Evolutionary conservation across 2,888 invertebrate genomes (phyloP).

Genomic region (Drosophila meridiana): DNA sequence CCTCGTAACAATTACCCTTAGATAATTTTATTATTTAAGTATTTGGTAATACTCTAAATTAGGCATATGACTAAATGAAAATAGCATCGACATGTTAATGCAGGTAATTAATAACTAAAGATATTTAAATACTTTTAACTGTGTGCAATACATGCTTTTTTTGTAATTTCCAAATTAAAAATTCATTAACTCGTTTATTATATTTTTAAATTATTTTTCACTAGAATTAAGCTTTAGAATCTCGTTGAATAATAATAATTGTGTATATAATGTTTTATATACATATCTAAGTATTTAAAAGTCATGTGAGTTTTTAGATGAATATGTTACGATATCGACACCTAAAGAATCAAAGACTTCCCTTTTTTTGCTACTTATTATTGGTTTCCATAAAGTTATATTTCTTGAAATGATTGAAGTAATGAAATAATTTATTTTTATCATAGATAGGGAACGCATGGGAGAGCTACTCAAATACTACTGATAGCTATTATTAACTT

Average conservation of each 20-base stretch:
- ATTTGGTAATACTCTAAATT: not conserved
- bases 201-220: too few species aligned
- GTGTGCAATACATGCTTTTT: too few species aligned
- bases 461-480: not conserved
- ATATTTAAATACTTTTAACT: not conserved
- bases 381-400: not conserved
- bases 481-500: not conserved
- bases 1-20: constrained; percentile 1
- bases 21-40: not conserved
- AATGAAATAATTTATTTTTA: not conserved
- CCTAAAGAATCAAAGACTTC: too few species aligned
- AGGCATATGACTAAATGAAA: constrained; percentile 7
- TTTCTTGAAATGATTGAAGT: not conserved
- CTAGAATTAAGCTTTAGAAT: not conserved
- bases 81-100: not conserved
- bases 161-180: not conserved
- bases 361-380: not conserved
- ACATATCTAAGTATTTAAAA: too few species aligned
- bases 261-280: too few species aligned
- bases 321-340: too few species aligned
- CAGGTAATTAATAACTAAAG: not conserved
- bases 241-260: not conserved
- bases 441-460: not conserved
- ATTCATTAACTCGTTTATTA: too few species aligned
- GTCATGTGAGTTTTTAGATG: too few species aligned